These are phyloP conservation scores for Epiblema foenella DNA, from an alignment of 2,888 invertebrate species.

Conservation along the genomic window DNA sequence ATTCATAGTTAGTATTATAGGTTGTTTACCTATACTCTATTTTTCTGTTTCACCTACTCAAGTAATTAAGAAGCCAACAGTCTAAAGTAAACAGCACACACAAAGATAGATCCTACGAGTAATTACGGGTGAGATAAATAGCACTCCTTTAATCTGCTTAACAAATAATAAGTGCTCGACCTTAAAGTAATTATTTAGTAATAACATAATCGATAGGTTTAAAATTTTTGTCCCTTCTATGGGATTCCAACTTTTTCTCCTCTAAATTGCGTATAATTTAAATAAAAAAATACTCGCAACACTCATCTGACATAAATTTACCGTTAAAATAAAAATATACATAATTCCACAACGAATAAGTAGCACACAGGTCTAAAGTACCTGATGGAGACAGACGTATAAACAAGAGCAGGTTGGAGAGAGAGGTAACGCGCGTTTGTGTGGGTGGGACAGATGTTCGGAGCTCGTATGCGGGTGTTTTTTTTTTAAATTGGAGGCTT, in stretches of 20 bases:
- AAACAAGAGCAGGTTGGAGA: conserved; percentile 44
- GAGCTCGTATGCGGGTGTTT: conserved; percentile 70
- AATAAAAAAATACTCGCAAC: not conserved
- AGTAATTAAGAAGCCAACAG: too few relatives aligned
- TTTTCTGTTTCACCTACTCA: too few relatives aligned
- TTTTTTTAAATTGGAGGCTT: conserved; percentile 56
- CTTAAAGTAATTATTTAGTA: not conserved
- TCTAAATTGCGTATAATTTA: not conserved
- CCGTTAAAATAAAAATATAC: conserved; percentile 35
- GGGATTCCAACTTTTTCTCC: not conserved
- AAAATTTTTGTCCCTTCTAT: not conserved
- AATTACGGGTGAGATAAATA: too few relatives aligned
- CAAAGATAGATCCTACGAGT: too few relatives aligned
- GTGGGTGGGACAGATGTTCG: conserved; percentile 73
- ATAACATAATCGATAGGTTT: not conserved
- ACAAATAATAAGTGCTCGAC: not conserved
- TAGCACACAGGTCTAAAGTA: conserved; percentile 26
- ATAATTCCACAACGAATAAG: conserved; percentile 36
- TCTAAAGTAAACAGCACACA: too few relatives aligned
- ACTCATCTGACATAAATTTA: conserved; percentile 33
- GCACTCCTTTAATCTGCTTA: not conserved
- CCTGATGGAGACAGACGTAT: conserved; percentile 49
- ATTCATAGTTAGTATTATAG: too few relatives aligned
- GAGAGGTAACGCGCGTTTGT: conserved; percentile 49
- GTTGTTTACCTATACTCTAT: too few relatives aligned